Evolutionary conservation across 2,888 invertebrate genomes (phyloP), one percentile per base, ranked within the genome.

Genomic region (Orthosia gracilis): DNA sequence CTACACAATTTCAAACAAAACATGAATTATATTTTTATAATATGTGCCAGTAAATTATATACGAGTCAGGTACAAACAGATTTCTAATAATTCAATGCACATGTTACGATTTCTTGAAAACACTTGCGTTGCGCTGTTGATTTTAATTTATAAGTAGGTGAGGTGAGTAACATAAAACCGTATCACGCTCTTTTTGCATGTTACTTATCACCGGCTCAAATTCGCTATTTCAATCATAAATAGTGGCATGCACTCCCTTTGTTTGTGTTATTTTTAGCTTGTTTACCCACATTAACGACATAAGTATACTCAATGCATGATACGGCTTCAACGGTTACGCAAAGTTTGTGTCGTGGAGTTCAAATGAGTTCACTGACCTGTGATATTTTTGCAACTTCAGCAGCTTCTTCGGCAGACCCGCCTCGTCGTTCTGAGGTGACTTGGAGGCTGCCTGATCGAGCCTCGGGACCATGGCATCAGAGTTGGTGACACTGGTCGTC

Each of bases 401-500:
- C 83, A 97, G 91, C 88, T 94, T 96, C 92, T 95, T 96, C 11
- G 94, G 94, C n/a, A 91, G 86, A 75, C 92, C 93, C 52, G 89
- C 85, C 76, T 97, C 96, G 50, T 97, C 96, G 68, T 80, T 91
- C 80, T 92, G 92, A 15, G 91, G 91, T 18, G 91, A 86, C 80
- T 93, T 94, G 69, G 89, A 88, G 18, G 90, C 87, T 18, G 92
- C 87, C 83, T 95, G 96, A 79, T 96, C 96, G 66, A 96, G 92
- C 70, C 97, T 94, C 0, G 97, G 95, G 18, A 95, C 95, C 94
- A 97, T 97, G 31, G 97, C 96, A 88, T 97, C 97, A 68, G 97
- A 97, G 89, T 97, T 97, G 18, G 97, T 96, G 63, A 97, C 97
- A 89, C 97, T 97, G 23, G 97, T 96, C 0, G 97, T 97, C 92